A percentile compares a stretch with the other conserved stretches of the same genome.
phyloP scores from a whole-genome alignment of 2,888 invertebrate species.

The Campaea margaritaria region DNA sequence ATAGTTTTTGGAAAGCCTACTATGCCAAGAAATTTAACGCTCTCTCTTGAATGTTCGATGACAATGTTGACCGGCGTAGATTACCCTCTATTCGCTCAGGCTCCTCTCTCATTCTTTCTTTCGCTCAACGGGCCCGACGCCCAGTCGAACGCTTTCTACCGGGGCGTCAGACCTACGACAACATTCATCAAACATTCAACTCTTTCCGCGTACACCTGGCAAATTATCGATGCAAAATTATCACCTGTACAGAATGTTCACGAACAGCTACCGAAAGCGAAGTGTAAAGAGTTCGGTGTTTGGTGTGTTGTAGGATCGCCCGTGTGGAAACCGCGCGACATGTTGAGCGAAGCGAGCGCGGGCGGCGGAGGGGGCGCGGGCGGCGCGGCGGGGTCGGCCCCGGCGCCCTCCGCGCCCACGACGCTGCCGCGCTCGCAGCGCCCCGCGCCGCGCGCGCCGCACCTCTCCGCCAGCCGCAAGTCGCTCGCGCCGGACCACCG shows the following conservation, averaged over 20 bases:
- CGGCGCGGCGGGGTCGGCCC: conserved; percentile 41
- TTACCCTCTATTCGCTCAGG: conserved; percentile 40
- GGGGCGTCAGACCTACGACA: conserved; percentile 64
- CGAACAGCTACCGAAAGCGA: conserved; percentile 55
- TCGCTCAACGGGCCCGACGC: conserved; percentile 33
- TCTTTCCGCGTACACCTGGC: conserved; percentile 78
- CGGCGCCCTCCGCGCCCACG: conserved; percentile 66
- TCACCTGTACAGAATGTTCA: conserved; percentile 63
- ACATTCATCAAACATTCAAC: conserved; percentile 86
- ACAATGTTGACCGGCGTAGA: conserved; percentile 72
- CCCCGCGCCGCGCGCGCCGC: conserved; percentile 75
- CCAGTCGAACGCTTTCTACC: conserved; percentile 51
- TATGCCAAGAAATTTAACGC: conserved; percentile 37
- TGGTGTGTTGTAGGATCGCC: conserved; percentile 96
- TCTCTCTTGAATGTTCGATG: conserved; percentile 83
- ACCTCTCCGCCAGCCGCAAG: conserved; percentile 83
- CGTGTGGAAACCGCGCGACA: conserved; percentile 99
- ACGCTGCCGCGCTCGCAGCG: conserved; percentile 80
- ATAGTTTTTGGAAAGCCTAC: conserved; percentile 35
- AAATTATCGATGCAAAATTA: conserved; percentile 58
- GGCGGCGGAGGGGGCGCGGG: conserved; percentile 52
- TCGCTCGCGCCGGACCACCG: conserved; percentile 82
- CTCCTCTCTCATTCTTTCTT: conserved; percentile 38
- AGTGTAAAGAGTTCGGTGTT: conserved; percentile 84
- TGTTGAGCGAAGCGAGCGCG: conserved; percentile 84